These are phyloP conservation scores for Mechanitis messenoides DNA, from an alignment of 2,888 invertebrate species.

Conservation along the genomic window DNA sequence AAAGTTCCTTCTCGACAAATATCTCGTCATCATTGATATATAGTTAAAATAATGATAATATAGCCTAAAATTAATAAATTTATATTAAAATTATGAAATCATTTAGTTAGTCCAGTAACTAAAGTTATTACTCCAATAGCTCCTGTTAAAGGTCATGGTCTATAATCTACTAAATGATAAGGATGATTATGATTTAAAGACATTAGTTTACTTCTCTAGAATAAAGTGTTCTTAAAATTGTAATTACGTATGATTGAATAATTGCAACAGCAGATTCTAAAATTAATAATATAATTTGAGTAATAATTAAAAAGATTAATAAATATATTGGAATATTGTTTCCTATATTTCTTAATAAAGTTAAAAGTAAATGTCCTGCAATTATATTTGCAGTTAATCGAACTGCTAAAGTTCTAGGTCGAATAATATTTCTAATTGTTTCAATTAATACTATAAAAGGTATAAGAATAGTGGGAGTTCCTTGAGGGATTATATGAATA, in stretches of 20 bases:
- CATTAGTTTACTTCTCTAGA: constrained; percentile 81
- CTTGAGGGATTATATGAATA: constrained; percentile 81
- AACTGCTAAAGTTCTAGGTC: constrained; percentile 81
- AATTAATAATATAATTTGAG: constrained; percentile 72
- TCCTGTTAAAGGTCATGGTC: constrained; percentile 79
- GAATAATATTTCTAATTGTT: constrained; percentile 84
- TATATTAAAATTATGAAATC: constrained; percentile 76
- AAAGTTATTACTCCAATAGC: constrained; percentile 76
- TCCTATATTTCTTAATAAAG: constrained; percentile 69
- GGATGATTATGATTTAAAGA: constrained; percentile 75
- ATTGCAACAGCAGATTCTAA: constrained; percentile 78
- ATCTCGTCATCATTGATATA: constrained; percentile 84
- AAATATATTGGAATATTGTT: constrained; percentile 40
- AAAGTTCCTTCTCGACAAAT: constrained; percentile 80
- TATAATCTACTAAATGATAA: constrained; percentile 80
- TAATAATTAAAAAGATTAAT: constrained; percentile 53
- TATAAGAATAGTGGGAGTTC: constrained; percentile 78
- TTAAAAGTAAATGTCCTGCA: constrained; percentile 83
- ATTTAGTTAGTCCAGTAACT: constrained; percentile 77
- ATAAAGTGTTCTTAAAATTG: constrained; percentile 80
- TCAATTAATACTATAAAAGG: constrained; percentile 86
- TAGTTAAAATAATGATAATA: constrained; percentile 64
- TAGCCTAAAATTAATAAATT: constrained; percentile 73
- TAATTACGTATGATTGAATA: constrained; percentile 82
- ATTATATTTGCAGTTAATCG: constrained; percentile 87